Base-by-base conservation (phyloP, 2,888 invertebrate species). In the Agriotes lineatus region DNA sequence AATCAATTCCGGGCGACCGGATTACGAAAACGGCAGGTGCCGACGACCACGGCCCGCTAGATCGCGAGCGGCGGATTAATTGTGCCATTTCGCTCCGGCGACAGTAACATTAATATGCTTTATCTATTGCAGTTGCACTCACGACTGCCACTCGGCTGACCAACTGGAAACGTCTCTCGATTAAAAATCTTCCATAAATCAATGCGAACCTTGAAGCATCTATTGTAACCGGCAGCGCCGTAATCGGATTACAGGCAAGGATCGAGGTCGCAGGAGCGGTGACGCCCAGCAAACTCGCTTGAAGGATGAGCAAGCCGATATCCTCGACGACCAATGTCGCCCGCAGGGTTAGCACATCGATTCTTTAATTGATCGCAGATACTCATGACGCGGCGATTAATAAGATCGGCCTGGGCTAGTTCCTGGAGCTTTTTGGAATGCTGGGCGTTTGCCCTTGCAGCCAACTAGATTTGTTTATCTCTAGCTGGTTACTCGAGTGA, bases 201-300 rank as follows among this genome's bases (percentile, higher is more conserved):
- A 75, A 71, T 67, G 73, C 70, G 25, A 75, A 76, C 76, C 76
- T 76, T 76, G 76, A 75, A 76, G 75, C 73, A 73, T 72, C 75
- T 65, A 70, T 70, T 70, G 67, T 70, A 65, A 67, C 66, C 70
- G 70, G 70, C 70, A 70, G 70, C 70, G 71, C 67, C 69, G 74
- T 75, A 75, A 76, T 75, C 76, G 71, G 75, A 76, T 76, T 76
- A 75, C 72, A 72, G 69, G 72, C 67, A 65, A 70, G 70, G 73
- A 76, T 74, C 75, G 75, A 75, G 74, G 75, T 75, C 73, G 72
- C 62, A 68, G 68, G 63, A 68, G 59, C 72, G 67, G 69, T 66
- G 19, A 30, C 65, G 18, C 44, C 18, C 20, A 3, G 48, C 37
- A 33, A 59, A 56, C 60, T 61, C 30, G 37, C 54, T 50, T 61